Conservation (phyloP, 2,888 invertebrate genomes). For the Schrankia costaestrigalis region DNA sequence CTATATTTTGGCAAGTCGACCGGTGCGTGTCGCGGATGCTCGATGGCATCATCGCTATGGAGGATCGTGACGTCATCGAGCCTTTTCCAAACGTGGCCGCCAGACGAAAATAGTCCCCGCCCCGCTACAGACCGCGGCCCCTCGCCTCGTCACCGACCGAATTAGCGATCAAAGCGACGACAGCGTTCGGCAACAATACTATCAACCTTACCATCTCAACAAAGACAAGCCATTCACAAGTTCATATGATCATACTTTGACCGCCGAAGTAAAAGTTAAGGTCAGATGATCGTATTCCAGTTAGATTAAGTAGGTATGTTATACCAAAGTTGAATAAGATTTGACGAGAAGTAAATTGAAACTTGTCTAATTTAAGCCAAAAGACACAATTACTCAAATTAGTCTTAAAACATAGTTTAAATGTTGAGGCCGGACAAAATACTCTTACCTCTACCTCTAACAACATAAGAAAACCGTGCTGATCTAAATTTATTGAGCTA, state of each 20-base stretch:
- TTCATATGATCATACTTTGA: conserved; percentile 20
- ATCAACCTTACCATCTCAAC: conserved; percentile 35
- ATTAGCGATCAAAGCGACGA: conserved; percentile 62
- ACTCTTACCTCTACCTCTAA: no score
- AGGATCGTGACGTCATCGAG: conserved; percentile 76
- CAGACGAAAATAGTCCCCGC: conserved; percentile 80
- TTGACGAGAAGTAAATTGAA: no score
- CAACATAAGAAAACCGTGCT: no score
- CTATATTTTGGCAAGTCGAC: conserved; percentile 76
- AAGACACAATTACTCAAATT: no score
- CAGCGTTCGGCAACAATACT: conserved; percentile 41
- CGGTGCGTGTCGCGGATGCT: conserved; percentile 70
- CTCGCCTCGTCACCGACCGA: conserved; percentile 73
- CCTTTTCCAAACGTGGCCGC: conserved; percentile 80
- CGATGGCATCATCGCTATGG: conserved; percentile 79
- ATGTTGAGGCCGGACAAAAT: no score
- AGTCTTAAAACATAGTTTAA: no score
- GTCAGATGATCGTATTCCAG: not conserved
- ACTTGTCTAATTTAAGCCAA: no score
- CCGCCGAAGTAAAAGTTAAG: conserved; percentile 2
- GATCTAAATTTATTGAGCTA: no score
- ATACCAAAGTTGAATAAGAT: no score
- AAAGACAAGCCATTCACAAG: conserved; percentile 26
- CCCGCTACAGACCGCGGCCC: conserved; percentile 63
- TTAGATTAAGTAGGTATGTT: not conserved